A percentile compares a stretch with the other conserved stretches of the same genome.
Conservation (phyloP, 1,140 invertebrate species). For the Drosophila takahashii region DNA sequence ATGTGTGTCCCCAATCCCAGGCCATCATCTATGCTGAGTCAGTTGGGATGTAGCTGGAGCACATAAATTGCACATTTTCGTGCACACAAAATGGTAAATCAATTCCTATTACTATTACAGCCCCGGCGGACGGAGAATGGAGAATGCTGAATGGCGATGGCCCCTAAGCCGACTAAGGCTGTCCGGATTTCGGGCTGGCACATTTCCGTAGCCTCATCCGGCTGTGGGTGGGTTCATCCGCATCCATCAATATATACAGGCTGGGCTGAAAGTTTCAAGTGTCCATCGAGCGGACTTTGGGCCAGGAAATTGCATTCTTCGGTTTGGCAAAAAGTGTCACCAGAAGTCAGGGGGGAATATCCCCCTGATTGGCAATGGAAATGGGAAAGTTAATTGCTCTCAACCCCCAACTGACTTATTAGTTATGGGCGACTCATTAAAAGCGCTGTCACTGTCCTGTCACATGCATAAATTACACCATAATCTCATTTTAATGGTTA, state of each 20-base stretch:
- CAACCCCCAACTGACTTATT: slow-evolving; percentile 15
- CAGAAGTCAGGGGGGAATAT: slow-evolving; percentile 26
- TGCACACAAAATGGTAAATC: slow-evolving; percentile 76
- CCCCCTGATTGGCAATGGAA: slow-evolving; percentile 23
- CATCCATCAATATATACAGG: slow-evolving; percentile 64
- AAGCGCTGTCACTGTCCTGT: slow-evolving; percentile 49
- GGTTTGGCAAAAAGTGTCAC: slow-evolving; percentile 43
- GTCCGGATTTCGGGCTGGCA: slow-evolving; percentile 63
- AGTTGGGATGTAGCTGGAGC: slow-evolving; percentile 16
- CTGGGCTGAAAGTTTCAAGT: slow-evolving; percentile 57
- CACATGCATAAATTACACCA: slow-evolving; percentile 70
- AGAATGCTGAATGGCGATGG: slow-evolving; percentile 5
- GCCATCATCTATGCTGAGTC: slow-evolving; percentile 53
- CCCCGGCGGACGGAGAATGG: slow-evolving; percentile 14
- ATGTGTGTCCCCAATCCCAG: slow-evolving; percentile 51
- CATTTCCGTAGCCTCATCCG: slow-evolving; percentile 57
- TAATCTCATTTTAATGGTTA: slow-evolving; percentile 77
- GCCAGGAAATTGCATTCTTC: slow-evolving; percentile 76
- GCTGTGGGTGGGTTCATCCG: slow-evolving; percentile 7
- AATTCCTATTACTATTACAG: slow-evolving; percentile 77
- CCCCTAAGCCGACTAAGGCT: slow-evolving; percentile 47
- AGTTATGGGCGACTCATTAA: slow-evolving; percentile 64
- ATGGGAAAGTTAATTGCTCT: slow-evolving; percentile 54
- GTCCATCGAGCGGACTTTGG: slow-evolving; percentile 35
- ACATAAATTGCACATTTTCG: slow-evolving; percentile 81